These are phyloP conservation scores for Phorcus lineatus DNA, from an alignment of 2,888 invertebrate genomes.

Conservation along the genomic window DNA sequence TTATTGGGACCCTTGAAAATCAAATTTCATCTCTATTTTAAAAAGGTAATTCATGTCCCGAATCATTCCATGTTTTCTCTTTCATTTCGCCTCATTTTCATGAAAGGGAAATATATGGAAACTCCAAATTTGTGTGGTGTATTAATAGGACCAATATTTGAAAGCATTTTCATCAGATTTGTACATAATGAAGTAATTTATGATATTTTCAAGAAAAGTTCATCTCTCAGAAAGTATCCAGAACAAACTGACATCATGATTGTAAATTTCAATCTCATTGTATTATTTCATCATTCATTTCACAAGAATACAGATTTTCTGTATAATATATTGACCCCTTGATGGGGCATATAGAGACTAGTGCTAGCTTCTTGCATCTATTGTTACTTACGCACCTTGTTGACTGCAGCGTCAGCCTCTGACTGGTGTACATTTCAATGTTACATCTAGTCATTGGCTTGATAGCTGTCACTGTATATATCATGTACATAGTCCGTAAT, in stretches of 20 bases:
- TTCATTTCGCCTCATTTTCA: background rate
- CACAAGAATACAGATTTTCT: too few relatives aligned
- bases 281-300: too few relatives aligned
- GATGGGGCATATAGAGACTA: too few relatives aligned
- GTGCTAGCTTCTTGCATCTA: background rate
- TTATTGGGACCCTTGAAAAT: too few relatives aligned
- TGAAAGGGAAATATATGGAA: background rate
- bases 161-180: too few relatives aligned
- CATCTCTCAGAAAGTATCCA: too few relatives aligned
- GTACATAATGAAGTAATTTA: too few relatives aligned
- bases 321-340: too few relatives aligned
- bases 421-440: background rate
- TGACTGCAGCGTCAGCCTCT: background rate
- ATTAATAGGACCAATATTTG: too few relatives aligned
- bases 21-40: background rate
- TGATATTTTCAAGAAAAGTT: too few relatives aligned
- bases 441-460: background rate
- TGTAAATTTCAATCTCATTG: too few relatives aligned
- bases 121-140: background rate
- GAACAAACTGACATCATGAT: too few relatives aligned
- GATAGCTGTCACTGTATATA: background rate
- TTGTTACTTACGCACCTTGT: background rate
- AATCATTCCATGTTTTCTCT: constrained; percentile 1
- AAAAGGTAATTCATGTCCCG: background rate
- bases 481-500: constrained; percentile 3